Evolutionary conservation across 2,888 invertebrate genomes (phyloP).

Genomic region (Dasysyrphus albostriatus): DNA sequence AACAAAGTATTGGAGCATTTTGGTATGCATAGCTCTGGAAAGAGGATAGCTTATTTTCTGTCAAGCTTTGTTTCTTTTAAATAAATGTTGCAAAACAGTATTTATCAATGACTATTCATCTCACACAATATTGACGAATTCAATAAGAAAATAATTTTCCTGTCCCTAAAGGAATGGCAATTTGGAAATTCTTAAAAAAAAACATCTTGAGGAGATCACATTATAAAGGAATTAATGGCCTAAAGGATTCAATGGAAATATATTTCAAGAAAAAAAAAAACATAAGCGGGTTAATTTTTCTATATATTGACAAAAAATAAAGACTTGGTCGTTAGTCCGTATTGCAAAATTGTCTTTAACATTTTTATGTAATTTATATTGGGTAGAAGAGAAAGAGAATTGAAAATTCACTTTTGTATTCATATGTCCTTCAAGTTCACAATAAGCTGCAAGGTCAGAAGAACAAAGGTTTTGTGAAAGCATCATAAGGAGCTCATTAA

Average conservation of each 20-base stretch:
- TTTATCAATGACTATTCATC: conserved; percentile 40
- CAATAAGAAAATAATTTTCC: conserved; percentile 55
- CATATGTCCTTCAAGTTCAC: no score
- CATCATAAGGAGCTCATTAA: no score
- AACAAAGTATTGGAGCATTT: neutral
- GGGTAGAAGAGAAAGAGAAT: no score
- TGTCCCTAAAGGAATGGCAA: neutral
- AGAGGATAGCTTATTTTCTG: neutral
- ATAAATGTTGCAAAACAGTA: neutral
- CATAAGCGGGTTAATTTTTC: no score
- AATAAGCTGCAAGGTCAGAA: no score
- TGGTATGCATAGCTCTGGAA: neutral
- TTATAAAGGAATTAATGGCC: neutral
- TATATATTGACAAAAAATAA: no score
- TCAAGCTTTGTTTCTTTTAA: neutral
- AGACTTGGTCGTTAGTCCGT: no score
- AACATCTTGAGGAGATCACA: neutral
- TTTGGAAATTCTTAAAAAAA: neutral
- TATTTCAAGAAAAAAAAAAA: no score
- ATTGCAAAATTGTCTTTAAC: no score
- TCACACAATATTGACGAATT: conserved; percentile 44
- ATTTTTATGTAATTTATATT: no score
- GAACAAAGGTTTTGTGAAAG: no score
- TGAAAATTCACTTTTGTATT: no score
- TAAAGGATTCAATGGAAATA: neutral